Evolutionary conservation across 2,113 vertebrate species (phyloP).

Genomic region (Entomyzon cyanotis): DNA sequence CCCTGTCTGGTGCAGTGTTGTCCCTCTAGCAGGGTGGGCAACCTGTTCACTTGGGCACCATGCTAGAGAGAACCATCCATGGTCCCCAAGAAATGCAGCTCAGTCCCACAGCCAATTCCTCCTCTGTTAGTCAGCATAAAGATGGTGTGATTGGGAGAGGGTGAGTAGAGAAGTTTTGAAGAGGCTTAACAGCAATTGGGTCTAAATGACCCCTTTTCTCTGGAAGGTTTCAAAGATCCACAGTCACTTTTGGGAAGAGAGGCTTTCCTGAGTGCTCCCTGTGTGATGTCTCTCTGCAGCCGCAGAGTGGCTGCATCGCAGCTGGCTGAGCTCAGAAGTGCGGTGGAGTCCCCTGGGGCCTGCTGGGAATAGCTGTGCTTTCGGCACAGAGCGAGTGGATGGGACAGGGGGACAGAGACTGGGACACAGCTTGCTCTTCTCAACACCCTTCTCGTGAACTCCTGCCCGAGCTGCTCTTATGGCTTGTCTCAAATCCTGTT

Average conservation of each 20-base stretch:
- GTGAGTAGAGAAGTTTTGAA: not conserved
- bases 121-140: not conserved
- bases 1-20: not conserved
- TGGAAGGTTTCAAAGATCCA: not conserved
- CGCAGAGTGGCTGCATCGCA: not conserved
- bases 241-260: not conserved
- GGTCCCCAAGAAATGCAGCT: not conserved
- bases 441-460: not conserved
- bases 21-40: not conserved
- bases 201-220: not conserved
- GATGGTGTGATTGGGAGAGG: not conserved
- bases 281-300: not conserved
- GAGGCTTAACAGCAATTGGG: not conserved
- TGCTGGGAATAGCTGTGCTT: conserved; percentile 15
- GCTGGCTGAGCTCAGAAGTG: not conserved
- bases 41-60: not conserved
- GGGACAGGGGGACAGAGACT: not conserved
- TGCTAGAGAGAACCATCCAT: not conserved
- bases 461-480: not conserved
- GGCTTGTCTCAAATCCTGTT: conserved; percentile 3
- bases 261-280: not conserved
- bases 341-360: conserved; percentile 51
- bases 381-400: not conserved
- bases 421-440: not conserved
- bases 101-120: not conserved